Conservation (phyloP, 2,113 vertebrate species). For the Pluvialis apricaria region DNA sequence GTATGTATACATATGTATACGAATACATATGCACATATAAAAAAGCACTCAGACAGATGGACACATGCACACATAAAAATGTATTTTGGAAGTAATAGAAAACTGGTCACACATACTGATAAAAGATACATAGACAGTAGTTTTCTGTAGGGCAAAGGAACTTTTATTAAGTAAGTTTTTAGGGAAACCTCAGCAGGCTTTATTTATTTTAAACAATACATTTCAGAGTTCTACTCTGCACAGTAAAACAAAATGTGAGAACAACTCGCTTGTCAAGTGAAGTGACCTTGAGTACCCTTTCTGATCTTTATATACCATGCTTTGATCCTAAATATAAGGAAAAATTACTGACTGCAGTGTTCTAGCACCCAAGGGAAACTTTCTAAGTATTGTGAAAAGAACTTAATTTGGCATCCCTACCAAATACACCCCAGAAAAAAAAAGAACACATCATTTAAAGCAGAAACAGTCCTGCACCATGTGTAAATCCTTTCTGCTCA, state of each 20-base stretch:
- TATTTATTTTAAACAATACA: not conserved
- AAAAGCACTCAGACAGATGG: not conserved
- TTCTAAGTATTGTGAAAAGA: not conserved
- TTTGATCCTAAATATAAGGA: not conserved
- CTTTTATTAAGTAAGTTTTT: not conserved
- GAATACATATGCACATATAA: not conserved
- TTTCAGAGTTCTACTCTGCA: not conserved
- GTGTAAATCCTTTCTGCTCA: not conserved
- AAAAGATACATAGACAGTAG: not conserved
- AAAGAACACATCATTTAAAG: not conserved
- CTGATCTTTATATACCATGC: not conserved
- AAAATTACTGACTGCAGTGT: not conserved
- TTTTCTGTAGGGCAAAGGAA: not conserved
- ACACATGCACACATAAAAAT: not conserved
- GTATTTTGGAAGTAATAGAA: not conserved
- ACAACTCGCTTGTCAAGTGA: not conserved
- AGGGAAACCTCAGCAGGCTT: not conserved
- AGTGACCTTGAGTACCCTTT: not conserved
- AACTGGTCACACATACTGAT: not conserved
- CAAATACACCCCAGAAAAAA: not conserved
- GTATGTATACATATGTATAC: too few species aligned
- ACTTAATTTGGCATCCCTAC: not conserved
- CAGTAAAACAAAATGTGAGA: not conserved
- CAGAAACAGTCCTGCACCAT: not conserved
- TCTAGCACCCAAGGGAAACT: not conserved